These are phyloP conservation scores for Tenebrio molitor DNA, from an alignment of 1,140 invertebrate species.

Conservation along the genomic window DNA sequence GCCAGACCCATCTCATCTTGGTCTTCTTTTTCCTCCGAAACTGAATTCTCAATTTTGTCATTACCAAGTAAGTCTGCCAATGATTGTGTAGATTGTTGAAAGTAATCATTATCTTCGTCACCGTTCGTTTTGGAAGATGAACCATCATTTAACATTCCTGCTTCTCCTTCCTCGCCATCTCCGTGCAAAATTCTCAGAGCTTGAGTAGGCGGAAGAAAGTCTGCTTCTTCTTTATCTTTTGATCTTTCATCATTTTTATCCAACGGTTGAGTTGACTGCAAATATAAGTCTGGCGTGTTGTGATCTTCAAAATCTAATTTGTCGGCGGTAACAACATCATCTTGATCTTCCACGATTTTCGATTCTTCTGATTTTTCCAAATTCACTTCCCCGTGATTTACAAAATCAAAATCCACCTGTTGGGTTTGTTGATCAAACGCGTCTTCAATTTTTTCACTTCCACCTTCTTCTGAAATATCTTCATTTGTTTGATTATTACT, in stretches of 20 bases:
- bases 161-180: too few species aligned
- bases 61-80: too few species aligned
- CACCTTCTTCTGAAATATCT: neutral
- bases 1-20: too few species aligned
- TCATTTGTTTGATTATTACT: neutral
- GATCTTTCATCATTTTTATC: constrained; percentile 27
- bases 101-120: too few species aligned
- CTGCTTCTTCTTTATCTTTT: neutral
- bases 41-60: too few species aligned
- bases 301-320: neutral
- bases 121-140: too few species aligned
- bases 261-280: constrained; percentile 51
- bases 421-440: constrained; percentile 2
- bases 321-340: constrained; percentile 39
- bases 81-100: too few species aligned
- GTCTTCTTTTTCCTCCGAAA: too few species aligned
- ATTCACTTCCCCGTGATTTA: neutral
- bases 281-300: constrained; percentile 45
- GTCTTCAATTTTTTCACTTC: neutral
- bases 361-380: neutral
- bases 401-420: constrained; percentile 25
- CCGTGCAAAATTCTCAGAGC: neutral
- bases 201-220: constrained; percentile 29
- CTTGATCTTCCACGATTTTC: constrained; percentile 9
- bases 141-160: too few species aligned